Base-by-base conservation (phyloP, 2,888 invertebrate species). In the Apoda limacodes region DNA sequence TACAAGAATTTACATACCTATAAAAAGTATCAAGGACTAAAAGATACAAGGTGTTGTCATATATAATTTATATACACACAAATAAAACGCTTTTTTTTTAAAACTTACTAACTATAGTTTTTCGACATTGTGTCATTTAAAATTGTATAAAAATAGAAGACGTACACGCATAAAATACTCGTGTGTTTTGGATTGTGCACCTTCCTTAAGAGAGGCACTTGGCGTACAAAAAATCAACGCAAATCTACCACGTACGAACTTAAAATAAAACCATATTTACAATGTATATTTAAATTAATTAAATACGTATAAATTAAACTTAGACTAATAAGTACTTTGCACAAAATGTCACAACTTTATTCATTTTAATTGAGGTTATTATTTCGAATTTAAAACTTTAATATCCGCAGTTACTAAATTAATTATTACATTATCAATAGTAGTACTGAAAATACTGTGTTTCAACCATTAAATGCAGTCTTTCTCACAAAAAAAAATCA, bases 241-340 rank as follows among this genome's bases (percentile, higher is more conserved):
- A 7, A 7, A 7, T 7, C 55, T 51, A 50, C 48, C 45, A 47
- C 54, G 39, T 46, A 32, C 35, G 34, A 40, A 35, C 46, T 41
- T 46, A 49, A 43, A 45, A 23, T 28, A 6, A 67, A 37, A 31
- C 68, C 75, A 75, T 80, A 80, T 80, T 61, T 80, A 78, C 78
- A 75, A 30, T 55, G 59, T 67, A 68, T 57, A 45, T 45, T 67
- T 63, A 66, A 60, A 52, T 69, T 70, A 72, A 50, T 53, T 57
- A 58, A 41, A 55, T 64, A 66, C 59, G 60, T 66, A 78, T 80
- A 78, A 78, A 78, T 78, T 76, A 80, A 71, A 6, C 17, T 7
- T 69, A 69, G 61, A 60, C 80, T 80, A 80, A 65, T 80, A 80
- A 80, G 80, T 80, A 80, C 80, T 75, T 74, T 78, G 78, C 78